Conservation (phyloP, 2,113 vertebrate genomes). For the Xenopus borealis region DNA sequence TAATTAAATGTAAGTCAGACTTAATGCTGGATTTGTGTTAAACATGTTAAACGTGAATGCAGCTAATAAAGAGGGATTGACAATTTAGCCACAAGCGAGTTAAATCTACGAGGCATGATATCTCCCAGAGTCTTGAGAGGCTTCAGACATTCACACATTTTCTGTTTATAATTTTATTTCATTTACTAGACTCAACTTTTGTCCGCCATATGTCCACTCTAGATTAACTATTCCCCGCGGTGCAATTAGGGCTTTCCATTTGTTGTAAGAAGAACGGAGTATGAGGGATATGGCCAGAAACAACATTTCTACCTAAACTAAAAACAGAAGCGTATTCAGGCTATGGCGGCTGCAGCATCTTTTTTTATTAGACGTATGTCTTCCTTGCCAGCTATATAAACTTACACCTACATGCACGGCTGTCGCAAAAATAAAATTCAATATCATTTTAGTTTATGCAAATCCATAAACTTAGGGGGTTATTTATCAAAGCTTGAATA, state of each 20-base stretch:
- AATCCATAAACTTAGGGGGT: too few relatives aligned
- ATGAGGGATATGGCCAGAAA: constrained; percentile 86
- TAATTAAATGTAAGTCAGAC: constrained; percentile 20
- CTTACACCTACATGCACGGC: constrained; percentile 72
- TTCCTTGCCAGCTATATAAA: constrained; percentile 72
- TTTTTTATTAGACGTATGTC: constrained; percentile 80
- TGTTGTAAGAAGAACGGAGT: constrained; percentile 94
- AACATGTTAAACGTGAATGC: constrained; percentile 34
- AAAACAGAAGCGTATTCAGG: constrained; percentile 93
- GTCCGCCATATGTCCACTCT: constrained; percentile 89
- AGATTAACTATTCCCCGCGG: constrained; percentile 85
- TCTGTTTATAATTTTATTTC: constrained; percentile 78
- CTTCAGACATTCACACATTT: constrained; percentile 77
- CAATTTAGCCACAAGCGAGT: constrained; percentile 49
- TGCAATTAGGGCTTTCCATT: constrained; percentile 91
- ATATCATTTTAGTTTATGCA: too few relatives aligned
- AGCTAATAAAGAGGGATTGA: constrained; percentile 50
- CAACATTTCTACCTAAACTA: constrained; percentile 91
- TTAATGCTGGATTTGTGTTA: neutral
- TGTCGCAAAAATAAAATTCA: neutral
- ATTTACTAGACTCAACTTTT: constrained; percentile 84
- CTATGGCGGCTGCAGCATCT: constrained; percentile 81
- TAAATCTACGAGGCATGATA: constrained; percentile 48
- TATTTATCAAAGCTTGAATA: too few relatives aligned
- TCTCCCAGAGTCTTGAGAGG: constrained; percentile 59